Base-by-base conservation (phyloP, 2,888 invertebrate species). In the Linnaemya vulpina region DNA sequence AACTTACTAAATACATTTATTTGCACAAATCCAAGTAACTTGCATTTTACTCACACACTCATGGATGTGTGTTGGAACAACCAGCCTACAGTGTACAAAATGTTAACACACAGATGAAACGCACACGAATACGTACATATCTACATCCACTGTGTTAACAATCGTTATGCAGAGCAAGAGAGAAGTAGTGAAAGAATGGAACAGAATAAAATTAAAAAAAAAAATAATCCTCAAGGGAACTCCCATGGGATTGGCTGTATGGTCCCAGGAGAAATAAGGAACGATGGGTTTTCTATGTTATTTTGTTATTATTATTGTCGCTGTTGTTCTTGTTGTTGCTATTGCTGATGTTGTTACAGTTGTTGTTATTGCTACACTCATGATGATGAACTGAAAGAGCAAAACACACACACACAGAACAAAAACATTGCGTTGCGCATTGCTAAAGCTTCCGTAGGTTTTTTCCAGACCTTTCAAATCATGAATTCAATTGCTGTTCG, bases 211-310 rank as follows among this genome's bases (percentile, higher is more conserved):
- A 70, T 63, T 68, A 82, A 85, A 89, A 89, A 60, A 70, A 62
- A 74, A 73, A 17, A 87, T 88, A 89, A 89, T 89, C 87, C 89
- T 89, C 87, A 87, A 84, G 89, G 88, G 78, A 88, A 89, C 88
- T 89, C 92, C 91, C 89, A 86, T 88, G 92, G 92, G 92, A 92
- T 91, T 91, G 90, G 89, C 89, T 89, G 89, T 67, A 65, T 71
- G 71, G 89, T 91, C 92, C 91, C 92, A 88, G 84, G 92, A 92
- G 92, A 91, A 91, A 92, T 92, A 85, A 90, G 90, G 90, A 90
- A 91, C 91, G 91, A 92, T 92, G 92, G 92, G 90, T 92, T 92
- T 92, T 92, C 91, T 91, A 90, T 91, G 91, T 92, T 89, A 91
- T 91, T 82, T 85, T 81, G 77, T 84, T 84, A 84, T 84, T 84